These are phyloP conservation scores for Teleopsis dalmanni DNA, from an alignment of 1,140 invertebrate genomes.

Conservation along the genomic window DNA sequence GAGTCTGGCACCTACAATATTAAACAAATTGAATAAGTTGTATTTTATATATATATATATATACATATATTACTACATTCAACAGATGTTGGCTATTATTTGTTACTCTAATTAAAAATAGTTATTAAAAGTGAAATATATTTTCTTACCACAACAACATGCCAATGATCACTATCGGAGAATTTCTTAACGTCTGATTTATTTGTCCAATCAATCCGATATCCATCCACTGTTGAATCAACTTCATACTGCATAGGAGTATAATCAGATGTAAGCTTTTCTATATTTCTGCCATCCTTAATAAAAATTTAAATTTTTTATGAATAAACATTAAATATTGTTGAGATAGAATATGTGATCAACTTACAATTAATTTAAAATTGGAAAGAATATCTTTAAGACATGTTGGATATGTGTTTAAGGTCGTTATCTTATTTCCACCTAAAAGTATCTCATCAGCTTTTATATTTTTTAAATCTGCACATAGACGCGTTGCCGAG, in stretches of 20 bases:
- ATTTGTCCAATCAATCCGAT: conserved; percentile 23
- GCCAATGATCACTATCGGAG: conserved; percentile 25
- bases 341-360: not conserved
- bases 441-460: conserved; percentile 24
- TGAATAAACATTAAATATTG: not conserved
- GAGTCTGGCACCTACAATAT: conserved; percentile 25
- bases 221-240: conserved; percentile 23
- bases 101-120: not conserved
- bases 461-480: conserved; percentile 12
- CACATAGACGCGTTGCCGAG: conserved; percentile 5
- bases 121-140: not conserved
- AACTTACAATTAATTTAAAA: conserved; percentile 26
- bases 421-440: conserved; percentile 27
- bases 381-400: conserved; percentile 21
- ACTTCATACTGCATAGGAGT: conserved; percentile 26
- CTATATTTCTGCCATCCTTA: conserved; percentile 26
- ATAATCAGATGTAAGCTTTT: conserved; percentile 24
- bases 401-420: conserved; percentile 20
- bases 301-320: not conserved
- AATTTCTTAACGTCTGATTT: conserved; percentile 16
- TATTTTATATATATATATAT: not conserved
- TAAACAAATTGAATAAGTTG: not conserved
- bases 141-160: conserved; percentile 27
- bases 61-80: not conserved
- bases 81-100: not conserved